These are phyloP conservation scores for Pseudomugil tenellus DNA, from an alignment of 2,797 vertebrate species.

Conservation along the genomic window DNA sequence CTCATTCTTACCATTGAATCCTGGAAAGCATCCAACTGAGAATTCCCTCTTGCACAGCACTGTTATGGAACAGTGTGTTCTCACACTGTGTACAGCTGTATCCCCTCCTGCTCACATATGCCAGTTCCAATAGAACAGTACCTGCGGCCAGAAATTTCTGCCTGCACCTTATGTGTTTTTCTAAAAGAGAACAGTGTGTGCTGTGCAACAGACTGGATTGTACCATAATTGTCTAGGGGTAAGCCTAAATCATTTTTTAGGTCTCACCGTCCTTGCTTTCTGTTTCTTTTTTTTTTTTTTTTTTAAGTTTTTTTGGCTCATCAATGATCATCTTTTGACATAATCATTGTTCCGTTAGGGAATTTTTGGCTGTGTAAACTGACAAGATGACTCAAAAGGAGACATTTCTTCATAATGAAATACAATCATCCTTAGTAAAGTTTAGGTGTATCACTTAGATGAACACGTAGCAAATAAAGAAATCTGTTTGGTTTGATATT, in stretches of 20 bases:
- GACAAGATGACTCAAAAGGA: background rate
- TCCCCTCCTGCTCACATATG: slow-evolving; percentile 38
- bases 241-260: slow-evolving; percentile 17
- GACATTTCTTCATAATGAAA: background rate
- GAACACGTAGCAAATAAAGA: background rate
- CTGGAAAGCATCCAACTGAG: slow-evolving; percentile 61
- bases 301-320: slow-evolving; percentile 7
- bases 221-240: slow-evolving; percentile 5
- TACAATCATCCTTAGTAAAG: background rate
- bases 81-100: slow-evolving; percentile 58
- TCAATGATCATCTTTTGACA: background rate
- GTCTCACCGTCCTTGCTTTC: slow-evolving; percentile 20
- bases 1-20: slow-evolving; percentile 64
- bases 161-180: slow-evolving; percentile 36
- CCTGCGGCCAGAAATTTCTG: slow-evolving; percentile 58
- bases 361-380: background rate
- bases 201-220: slow-evolving; percentile 34
- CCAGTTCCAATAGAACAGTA: slow-evolving; percentile 56
- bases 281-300: too few species aligned
- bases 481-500: background rate
- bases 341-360: background rate
- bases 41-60: slow-evolving; percentile 43
- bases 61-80: slow-evolving; percentile 78
- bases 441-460: background rate
- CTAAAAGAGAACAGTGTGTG: slow-evolving; percentile 63